Percentiles rank a stretch among this genome's conserved stretches.
Conservation (phyloP, 2,113 vertebrate species). For the Strix aluco region DNA sequence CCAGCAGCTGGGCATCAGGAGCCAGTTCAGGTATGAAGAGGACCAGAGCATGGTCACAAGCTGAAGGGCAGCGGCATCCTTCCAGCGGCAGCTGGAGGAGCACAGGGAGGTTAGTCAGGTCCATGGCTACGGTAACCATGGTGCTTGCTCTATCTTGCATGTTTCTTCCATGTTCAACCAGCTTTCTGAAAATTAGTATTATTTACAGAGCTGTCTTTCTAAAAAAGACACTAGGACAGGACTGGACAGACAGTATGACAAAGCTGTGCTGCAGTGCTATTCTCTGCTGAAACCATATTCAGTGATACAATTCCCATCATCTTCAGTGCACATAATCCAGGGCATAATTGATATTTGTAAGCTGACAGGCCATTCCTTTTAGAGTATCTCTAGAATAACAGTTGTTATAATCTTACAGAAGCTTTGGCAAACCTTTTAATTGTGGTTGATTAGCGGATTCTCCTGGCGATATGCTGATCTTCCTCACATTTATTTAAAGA, state of each 20-base stretch:
- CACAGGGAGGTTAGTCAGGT: not conserved
- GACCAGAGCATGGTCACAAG: not conserved
- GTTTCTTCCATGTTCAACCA: not conserved
- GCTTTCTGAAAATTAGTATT: not conserved
- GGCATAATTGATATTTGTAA: not conserved
- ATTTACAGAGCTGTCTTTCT: not conserved
- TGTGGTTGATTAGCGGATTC: not conserved
- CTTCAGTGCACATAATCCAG: not conserved
- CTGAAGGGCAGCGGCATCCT: not conserved
- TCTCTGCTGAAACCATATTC: not conserved
- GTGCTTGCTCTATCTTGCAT: not conserved
- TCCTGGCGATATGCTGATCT: not conserved
- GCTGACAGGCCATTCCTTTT: not conserved
- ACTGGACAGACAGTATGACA: not conserved
- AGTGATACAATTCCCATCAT: not conserved
- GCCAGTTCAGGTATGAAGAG: not conserved
- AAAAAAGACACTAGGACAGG: not conserved
- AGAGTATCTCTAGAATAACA: not conserved
- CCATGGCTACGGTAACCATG: fast-evolving
- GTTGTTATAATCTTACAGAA: not conserved
- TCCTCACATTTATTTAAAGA: not conserved
- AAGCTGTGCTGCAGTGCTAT: not conserved
- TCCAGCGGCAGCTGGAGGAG: not conserved
- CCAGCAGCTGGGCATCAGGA: not conserved
- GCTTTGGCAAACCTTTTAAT: not conserved